Conservation (phyloP, 2,797 vertebrate genomes). For the Buceros bicornis region DNA sequence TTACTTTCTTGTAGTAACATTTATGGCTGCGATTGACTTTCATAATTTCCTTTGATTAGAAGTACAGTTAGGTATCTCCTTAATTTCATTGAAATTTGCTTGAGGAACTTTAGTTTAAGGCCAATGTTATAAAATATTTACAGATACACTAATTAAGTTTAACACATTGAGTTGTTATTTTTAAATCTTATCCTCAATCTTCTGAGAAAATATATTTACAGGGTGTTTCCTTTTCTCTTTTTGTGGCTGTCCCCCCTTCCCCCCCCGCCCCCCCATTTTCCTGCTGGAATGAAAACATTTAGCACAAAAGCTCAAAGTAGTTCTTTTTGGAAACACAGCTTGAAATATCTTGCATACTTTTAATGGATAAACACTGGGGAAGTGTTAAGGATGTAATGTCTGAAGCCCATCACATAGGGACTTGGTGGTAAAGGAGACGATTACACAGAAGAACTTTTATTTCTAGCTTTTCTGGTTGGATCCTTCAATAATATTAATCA, state of each 20-base stretch:
- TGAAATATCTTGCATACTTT: background rate
- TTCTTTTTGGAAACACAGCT: background rate
- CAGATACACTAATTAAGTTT: background rate
- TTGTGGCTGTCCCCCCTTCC: background rate
- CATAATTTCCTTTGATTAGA: background rate
- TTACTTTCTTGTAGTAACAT: background rate
- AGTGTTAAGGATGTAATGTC: background rate
- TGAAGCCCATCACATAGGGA: background rate
- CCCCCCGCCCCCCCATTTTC: too few species aligned
- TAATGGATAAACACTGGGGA: background rate
- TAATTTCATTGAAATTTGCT: background rate
- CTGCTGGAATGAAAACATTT: background rate
- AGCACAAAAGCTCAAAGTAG: background rate
- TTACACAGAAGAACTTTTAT: background rate
- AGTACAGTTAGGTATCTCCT: background rate
- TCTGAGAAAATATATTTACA: background rate
- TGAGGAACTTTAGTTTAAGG: background rate
- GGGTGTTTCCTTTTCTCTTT: rapidly evolving
- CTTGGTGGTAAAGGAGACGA: too few species aligned
- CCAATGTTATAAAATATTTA: background rate
- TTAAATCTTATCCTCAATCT: background rate
- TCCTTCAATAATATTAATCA: background rate
- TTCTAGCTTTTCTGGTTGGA: background rate
- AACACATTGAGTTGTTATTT: background rate
- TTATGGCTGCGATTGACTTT: background rate